Conservation (phyloP, 2,888 invertebrate genomes). For the Ptilodon capucinus region DNA sequence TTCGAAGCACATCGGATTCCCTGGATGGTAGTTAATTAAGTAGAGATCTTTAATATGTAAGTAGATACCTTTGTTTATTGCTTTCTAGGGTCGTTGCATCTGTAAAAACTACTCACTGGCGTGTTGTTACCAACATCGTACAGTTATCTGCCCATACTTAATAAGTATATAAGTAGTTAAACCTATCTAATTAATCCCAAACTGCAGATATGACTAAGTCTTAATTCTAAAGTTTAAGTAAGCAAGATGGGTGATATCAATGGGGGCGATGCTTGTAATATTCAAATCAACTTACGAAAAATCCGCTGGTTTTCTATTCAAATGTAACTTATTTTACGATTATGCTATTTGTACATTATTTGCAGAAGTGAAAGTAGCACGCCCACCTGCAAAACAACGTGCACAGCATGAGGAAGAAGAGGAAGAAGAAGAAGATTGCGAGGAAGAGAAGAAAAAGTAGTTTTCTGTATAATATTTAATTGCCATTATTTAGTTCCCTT, state of each 20-base stretch:
- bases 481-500: conserved; percentile 42
- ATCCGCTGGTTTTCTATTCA: no score
- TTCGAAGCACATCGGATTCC: conserved; percentile 22
- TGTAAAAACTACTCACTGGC: neutral
- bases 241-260: no score
- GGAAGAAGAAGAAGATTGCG: conserved; percentile 44
- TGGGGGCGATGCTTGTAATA: no score
- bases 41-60: conserved; percentile 17
- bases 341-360: conserved; percentile 14
- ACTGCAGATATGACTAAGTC: no score
- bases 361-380: conserved; percentile 3
- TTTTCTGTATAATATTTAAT: conserved; percentile 19
- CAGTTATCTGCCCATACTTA: no score
- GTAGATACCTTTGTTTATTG: conserved; percentile 2
- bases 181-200: no score
- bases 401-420: conserved; percentile 27
- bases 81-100: neutral
- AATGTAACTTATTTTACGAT: no score
- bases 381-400: no score
- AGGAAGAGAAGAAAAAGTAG: conserved; percentile 46
- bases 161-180: no score
- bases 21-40: conserved; percentile 35
- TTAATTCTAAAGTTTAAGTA: no score
- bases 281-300: no score
- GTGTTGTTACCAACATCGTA: no score